Percentiles rank a stretch among this genome's conserved stretches.
Conservation (phyloP, 2,797 vertebrate genomes). For the Parotocinclus haroldoi region DNA sequence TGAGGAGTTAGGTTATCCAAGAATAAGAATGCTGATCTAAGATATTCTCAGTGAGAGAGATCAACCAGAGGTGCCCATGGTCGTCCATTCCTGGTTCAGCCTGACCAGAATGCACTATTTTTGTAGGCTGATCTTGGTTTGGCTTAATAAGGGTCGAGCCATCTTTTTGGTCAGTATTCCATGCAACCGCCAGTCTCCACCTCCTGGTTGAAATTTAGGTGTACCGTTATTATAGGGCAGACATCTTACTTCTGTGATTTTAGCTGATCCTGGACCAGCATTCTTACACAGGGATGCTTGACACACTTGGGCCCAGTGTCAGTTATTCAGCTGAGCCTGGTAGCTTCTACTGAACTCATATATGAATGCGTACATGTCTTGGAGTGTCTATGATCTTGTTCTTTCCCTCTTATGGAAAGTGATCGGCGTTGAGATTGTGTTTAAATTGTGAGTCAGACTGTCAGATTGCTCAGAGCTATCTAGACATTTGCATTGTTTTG, state of each 20-base stretch:
- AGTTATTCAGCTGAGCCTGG: neutral
- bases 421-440: conserved; percentile 26
- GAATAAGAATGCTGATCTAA: neutral
- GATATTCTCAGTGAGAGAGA: neutral
- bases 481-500: neutral
- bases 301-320: neutral
- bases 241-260: too few relatives aligned
- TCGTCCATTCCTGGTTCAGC: too few relatives aligned
- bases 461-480: conserved; percentile 23
- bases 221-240: too few relatives aligned
- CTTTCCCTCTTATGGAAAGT: conserved; percentile 25
- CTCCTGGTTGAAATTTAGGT: too few relatives aligned
- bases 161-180: too few relatives aligned
- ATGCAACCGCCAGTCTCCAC: too few relatives aligned
- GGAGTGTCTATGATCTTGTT: conserved; percentile 1
- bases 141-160: too few relatives aligned
- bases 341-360: conserved; percentile 11
- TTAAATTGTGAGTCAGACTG: conserved; percentile 15
- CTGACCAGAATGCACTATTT: too few relatives aligned
- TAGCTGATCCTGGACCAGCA: neutral
- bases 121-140: too few relatives aligned
- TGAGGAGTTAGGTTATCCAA: neutral
- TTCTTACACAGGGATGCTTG: neutral
- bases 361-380: neutral
- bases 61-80: too few relatives aligned